A percentile compares a stretch with the other conserved stretches of the same genome.
Evolutionary conservation across 2,113 vertebrate genomes (phyloP).

Genomic region (Neodon shergylaensis): DNA sequence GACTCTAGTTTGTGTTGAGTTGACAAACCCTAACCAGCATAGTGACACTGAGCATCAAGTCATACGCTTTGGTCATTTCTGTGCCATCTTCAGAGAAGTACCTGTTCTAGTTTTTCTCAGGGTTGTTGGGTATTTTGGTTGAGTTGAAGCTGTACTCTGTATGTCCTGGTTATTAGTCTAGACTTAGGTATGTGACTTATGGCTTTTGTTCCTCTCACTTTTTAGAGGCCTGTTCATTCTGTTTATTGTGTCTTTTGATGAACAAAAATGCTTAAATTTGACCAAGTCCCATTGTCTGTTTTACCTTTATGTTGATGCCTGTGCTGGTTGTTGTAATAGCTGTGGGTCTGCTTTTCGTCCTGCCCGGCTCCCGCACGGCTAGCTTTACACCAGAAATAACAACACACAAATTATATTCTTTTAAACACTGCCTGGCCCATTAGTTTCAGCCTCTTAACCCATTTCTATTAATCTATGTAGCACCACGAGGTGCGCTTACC

Average conservation of each 20-base stretch:
- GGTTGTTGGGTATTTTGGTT: background rate
- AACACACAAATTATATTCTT: too few relatives aligned
- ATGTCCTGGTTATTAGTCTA: background rate
- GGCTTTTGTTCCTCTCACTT: background rate
- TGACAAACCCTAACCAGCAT: background rate
- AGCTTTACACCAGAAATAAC: too few relatives aligned
- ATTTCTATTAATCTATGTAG: too few relatives aligned
- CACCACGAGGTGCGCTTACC: too few relatives aligned
- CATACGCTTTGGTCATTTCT: background rate
- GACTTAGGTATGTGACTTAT: background rate
- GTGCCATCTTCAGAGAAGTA: background rate
- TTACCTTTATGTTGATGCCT: background rate
- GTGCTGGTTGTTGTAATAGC: too few relatives aligned
- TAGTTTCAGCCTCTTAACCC: too few relatives aligned
- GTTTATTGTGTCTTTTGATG: background rate
- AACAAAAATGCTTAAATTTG: constrained; percentile 1
- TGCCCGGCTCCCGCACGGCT: too few relatives aligned
- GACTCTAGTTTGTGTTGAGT: background rate
- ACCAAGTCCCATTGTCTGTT: background rate
- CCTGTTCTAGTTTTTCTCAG: constrained; percentile 1
- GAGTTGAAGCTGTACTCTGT: background rate
- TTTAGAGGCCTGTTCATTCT: background rate
- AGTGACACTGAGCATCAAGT: background rate
- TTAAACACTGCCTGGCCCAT: too few relatives aligned
- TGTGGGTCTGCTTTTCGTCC: too few relatives aligned